phyloP scores from a whole-genome alignment of 2,113 vertebrate genomes.

The Coracopsis vasa region DNA sequence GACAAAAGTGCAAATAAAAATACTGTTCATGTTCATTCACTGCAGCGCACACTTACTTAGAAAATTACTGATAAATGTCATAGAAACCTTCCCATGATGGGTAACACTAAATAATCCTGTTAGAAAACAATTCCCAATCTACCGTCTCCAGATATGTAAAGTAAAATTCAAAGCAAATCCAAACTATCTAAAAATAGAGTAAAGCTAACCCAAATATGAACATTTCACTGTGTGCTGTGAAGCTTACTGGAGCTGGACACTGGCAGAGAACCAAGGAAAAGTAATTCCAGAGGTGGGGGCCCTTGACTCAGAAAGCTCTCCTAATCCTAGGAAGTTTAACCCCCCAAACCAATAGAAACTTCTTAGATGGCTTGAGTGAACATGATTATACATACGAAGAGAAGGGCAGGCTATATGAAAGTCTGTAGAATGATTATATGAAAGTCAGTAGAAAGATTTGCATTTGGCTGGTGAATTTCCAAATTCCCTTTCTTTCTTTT shows the following conservation, averaged over 20 bases:
- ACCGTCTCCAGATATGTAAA: not conserved
- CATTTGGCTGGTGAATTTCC: not conserved
- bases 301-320: not conserved
- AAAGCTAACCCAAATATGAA: slow-evolving; percentile 9
- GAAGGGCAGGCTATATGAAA: not conserved
- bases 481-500: not conserved
- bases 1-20: not conserved
- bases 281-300: slow-evolving; percentile 1
- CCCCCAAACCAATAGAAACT: not conserved
- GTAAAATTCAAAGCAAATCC: not conserved
- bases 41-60: not conserved
- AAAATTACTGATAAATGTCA: not conserved
- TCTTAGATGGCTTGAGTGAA: not conserved
- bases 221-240: not conserved
- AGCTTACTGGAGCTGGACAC: not conserved
- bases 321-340: slow-evolving; percentile 19
- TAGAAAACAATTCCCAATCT: not conserved
- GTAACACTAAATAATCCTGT: not conserved
- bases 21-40: not conserved
- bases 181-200: not conserved
- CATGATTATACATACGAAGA: not conserved
- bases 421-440: not conserved
- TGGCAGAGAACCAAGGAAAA: slow-evolving; percentile 24
- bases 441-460: not conserved
- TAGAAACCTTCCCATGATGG: not conserved